These are phyloP conservation scores for Pandemis heparana DNA, from an alignment of 2,888 invertebrate species.

Conservation along the genomic window DNA sequence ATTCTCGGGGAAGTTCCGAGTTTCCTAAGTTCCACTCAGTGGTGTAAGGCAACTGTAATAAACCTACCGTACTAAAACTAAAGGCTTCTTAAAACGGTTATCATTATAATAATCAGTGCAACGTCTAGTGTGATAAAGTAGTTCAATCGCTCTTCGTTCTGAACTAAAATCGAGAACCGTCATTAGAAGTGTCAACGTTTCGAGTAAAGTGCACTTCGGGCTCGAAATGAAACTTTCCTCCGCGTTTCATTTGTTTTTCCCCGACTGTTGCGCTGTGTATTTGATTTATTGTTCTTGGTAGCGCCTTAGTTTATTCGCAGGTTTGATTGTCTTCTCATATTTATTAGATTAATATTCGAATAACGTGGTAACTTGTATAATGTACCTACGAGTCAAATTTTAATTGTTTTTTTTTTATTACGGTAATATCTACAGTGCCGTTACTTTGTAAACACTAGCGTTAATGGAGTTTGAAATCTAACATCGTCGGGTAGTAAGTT, in stretches of 20 bases:
- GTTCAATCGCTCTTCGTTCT: not conserved
- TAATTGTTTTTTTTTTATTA: no score
- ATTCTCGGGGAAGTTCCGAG: no score
- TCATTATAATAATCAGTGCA: not conserved
- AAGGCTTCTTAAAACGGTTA: no score
- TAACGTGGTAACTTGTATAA: not conserved
- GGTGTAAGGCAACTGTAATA: not conserved
- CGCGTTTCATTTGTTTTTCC: conserved; percentile 73
- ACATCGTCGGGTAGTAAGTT: no score
- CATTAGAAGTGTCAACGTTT: conserved; percentile 57
- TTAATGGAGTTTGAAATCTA: no score
- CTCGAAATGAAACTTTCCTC: conserved; percentile 79
- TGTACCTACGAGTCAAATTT: no score
- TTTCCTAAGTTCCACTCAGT: no score
- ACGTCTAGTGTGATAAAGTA: not conserved
- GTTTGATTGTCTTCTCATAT: conserved; percentile 44
- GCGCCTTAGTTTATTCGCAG: conserved; percentile 59
- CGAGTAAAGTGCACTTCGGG: conserved; percentile 72
- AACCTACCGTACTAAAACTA: not conserved
- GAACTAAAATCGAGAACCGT: conserved; percentile 49
- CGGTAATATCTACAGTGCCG: no score
- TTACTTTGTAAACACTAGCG: no score
- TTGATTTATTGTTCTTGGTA: conserved; percentile 76
- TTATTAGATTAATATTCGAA: conserved; percentile 17
- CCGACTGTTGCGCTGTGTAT: conserved; percentile 64